Evolutionary conservation across 2,888 invertebrate genomes (phyloP).

Genomic region (Drosophila meridiana): DNA sequence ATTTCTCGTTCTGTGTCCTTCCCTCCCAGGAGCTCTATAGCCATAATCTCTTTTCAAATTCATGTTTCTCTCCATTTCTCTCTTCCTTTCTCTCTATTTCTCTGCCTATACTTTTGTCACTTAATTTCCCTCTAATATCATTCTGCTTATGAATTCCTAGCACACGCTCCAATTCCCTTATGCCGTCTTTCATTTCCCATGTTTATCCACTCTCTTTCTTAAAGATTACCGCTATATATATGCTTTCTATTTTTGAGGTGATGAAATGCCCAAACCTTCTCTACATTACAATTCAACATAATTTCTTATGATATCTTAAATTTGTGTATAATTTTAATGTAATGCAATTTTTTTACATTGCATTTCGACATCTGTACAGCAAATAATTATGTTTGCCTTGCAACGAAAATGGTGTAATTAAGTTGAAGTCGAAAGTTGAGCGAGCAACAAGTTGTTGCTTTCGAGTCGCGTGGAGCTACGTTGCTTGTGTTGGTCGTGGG

Average conservation of each 20-base stretch:
- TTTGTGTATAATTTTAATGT: not conserved
- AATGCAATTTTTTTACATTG: not conserved
- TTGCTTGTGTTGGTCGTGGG: constrained; percentile 1
- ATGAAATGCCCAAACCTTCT: not conserved
- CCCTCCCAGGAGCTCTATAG: too few relatives aligned
- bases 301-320: not conserved
- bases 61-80: not conserved
- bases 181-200: not conserved
- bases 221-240: not conserved
- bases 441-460: constrained; percentile 4
- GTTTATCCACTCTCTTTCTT: not conserved
- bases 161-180: not conserved
- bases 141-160: not conserved
- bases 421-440: constrained; percentile 1
- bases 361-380: not conserved
- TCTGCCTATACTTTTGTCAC: not conserved
- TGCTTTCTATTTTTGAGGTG: not conserved
- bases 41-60: not conserved
- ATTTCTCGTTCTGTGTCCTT: not conserved
- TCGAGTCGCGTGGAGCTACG: not conserved
- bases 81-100: not conserved
- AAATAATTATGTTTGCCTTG: not conserved
- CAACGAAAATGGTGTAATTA: not conserved
- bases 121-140: not conserved
- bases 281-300: not conserved